Evolutionary conservation across 2,888 invertebrate genomes (phyloP).

Genomic region (Euphydryas editha): DNA sequence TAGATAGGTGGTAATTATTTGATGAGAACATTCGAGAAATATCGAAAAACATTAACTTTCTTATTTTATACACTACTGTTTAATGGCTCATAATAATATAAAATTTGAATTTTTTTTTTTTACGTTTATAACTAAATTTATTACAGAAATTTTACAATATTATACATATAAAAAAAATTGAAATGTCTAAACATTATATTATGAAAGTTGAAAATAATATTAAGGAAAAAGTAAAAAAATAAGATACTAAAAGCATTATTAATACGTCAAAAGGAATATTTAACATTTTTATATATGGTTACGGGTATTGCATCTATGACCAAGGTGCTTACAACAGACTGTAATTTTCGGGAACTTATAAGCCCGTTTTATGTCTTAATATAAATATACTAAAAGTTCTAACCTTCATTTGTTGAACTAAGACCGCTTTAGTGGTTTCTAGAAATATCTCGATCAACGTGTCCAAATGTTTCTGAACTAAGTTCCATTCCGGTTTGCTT

Average conservation of each 20-base stretch:
- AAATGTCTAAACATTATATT: neutral
- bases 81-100: neutral
- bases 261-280: no score
- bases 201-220: neutral
- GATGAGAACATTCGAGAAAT: slow-evolving; percentile 6
- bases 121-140: no score
- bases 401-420: slow-evolving; percentile 84
- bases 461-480: slow-evolving; percentile 74
- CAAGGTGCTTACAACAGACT: no score
- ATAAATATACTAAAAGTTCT: slow-evolving; percentile 22
- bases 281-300: neutral
- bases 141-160: no score
- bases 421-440: slow-evolving; percentile 82
- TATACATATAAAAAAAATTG: no score
- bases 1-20: slow-evolving; percentile 9
- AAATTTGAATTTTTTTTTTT: no score
- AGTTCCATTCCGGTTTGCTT: slow-evolving; percentile 66
- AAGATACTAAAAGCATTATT: neutral
- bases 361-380: no score
- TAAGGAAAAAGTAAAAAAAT: no score
- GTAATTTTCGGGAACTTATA: no score
- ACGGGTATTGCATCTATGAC: no score
- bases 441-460: slow-evolving; percentile 81
- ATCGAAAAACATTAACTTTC: slow-evolving; percentile 10
- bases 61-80: neutral